A percentile compares a stretch with the other conserved stretches of the same genome.
These are phyloP conservation scores for Sardina pilchardus DNA, from an alignment of 2,113 vertebrate genomes.

Conservation along the genomic window DNA sequence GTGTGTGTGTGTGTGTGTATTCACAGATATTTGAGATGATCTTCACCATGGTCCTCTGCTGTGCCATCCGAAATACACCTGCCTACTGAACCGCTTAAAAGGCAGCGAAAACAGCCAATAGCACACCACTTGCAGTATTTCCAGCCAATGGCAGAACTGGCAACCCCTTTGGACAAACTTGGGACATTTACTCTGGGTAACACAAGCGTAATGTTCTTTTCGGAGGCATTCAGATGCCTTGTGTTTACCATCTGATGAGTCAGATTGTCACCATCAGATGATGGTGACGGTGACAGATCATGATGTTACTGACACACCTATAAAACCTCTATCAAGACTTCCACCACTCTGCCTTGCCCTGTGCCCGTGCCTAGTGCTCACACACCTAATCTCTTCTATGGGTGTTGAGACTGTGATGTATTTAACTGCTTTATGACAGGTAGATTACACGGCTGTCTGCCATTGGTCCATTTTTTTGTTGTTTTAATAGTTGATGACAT, in stretches of 20 bases:
- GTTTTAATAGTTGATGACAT: not conserved
- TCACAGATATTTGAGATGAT: constrained; percentile 48
- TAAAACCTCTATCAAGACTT: not conserved
- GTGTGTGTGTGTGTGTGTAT: not conserved
- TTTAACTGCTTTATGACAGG: not conserved
- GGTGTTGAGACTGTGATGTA: not conserved
- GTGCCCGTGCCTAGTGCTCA: not conserved
- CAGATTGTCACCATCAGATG: not conserved
- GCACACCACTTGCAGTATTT: not conserved
- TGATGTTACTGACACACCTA: not conserved
- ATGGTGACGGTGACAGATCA: not conserved
- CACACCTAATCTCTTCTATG: not conserved
- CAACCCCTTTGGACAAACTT: not conserved
- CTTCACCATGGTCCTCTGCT: constrained; percentile 46
- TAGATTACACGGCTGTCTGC: not conserved
- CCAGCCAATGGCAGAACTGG: not conserved
- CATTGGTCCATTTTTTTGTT: not conserved
- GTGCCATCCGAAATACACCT: constrained; percentile 42
- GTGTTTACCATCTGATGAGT: not conserved
- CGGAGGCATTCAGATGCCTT: not conserved
- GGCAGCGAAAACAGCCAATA: not conserved
- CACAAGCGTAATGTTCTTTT: not conserved
- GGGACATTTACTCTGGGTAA: not conserved
- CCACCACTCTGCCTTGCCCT: not conserved
- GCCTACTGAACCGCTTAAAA: constrained; percentile 27